Base-by-base conservation (phyloP, 2,797 vertebrate genomes). In the Phaenicophaeus curvirostris region DNA sequence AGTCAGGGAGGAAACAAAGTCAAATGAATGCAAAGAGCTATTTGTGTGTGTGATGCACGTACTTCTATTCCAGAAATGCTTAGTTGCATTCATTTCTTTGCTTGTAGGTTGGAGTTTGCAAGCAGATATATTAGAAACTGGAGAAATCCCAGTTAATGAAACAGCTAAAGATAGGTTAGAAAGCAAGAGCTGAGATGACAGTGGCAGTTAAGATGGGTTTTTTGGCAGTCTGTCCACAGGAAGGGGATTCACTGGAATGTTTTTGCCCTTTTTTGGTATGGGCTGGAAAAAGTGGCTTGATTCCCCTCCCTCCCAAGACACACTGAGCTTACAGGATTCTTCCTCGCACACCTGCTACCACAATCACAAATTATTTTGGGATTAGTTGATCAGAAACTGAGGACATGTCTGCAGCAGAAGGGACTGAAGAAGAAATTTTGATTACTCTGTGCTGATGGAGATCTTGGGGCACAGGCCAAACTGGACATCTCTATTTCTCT, bases 231-330 rank as follows among this genome's bases (percentile, higher is more conserved):
- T 20, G 5, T 92, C 69, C 89, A 20, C 54, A 89, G 81, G 72
- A 89, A 93, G 42, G 46, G 42, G 61, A 80, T 85, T 93, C 41
- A 58, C 23, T 91, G 71, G 42, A 90, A 72, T 79, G 63, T 91
- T 95, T 95, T 69, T 2, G 0, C 61, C 55, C 33, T 53, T 20
- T 31, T 44, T 51, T 42, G 44, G 42, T 46, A 53, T 3, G 5
- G 58, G 11, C 51, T 81, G 58, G 55, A 39, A 73, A 74, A 93
- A 51, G 30, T 75, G 73, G n/a, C 28, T 39, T 61, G 16, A 17
- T 44, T 30, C 15, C 3, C 1, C 1, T 11, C 5, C 0, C 3
- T 4, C 23, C 15, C 25, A 2, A n/a, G 50, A 85, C 41, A 31
- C 5, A 2, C 33, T 71, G 61, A 61, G 35, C 19, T 87, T 83